Evolutionary conservation across 2,888 invertebrate species (phyloP), one percentile per base, ranked within the genome.

Genomic region (Drosophila putrida): DNA sequence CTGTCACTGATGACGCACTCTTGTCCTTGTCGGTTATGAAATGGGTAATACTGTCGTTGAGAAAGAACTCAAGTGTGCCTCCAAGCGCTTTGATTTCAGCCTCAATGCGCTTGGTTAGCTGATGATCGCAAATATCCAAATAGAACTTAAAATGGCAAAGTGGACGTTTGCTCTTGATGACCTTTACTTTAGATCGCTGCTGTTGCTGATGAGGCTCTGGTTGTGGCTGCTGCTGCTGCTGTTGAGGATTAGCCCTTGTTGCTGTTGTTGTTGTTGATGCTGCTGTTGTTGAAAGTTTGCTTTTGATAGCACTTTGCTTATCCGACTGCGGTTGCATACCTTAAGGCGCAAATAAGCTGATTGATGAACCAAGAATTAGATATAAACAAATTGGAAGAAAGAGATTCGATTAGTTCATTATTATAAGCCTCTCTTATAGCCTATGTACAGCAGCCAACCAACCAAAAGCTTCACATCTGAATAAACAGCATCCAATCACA

Each of bases 41-140:
- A 68, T 93, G 93, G 41, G 93, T 93, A 47, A 93, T 90, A 75
- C 84, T 90, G 54, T 91, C 89, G 28, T 90, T 91, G 36, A 92
- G 83, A 71, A 93, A 92, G 75, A 93, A 92, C 71, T 92, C 91
- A 49, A 91, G 80, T 8, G 82, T 82, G 93, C 96, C 95, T 78
- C 96, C 96, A 92, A 96, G 94, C 85, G 95, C 94, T 91, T 95
- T 95, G 83, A 96, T 94, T 91, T 95, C 95, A 75, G 94, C 93
- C 87, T 96, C 95, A 92, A 96, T 92, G 79, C 95, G 95, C 87
- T 94, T 93, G 71, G 94, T 93, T 61, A 95, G 92, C 80, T 94
- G 94, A 93, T 95, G 94, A 89, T 95, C 96, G 93, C 95, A 95
- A 85, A 96, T 94, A 91, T 96, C 96, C 94, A 96, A 94, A 92